phyloP scores from a whole-genome alignment of 2,113 vertebrate species.

The Columba livia region DNA sequence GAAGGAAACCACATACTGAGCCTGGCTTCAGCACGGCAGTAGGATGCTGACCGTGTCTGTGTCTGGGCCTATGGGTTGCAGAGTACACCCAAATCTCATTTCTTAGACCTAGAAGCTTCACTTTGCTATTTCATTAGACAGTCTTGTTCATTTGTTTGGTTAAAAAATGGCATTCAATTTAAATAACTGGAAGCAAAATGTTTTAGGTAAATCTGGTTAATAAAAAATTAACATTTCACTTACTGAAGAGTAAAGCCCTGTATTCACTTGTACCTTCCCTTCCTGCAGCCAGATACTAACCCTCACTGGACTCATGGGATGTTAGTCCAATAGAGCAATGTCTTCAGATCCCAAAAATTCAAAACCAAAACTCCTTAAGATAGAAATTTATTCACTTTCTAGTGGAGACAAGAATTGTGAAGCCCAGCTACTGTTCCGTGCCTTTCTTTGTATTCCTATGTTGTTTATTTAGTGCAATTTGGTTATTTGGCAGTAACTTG shows the following conservation, averaged over 20 bases:
- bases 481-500: background rate
- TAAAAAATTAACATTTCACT: background rate
- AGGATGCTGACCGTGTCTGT: no score
- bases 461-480: background rate
- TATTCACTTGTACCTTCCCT: background rate
- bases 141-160: background rate
- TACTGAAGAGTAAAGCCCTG: background rate
- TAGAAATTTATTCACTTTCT: background rate
- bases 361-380: background rate
- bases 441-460: background rate
- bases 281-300: background rate
- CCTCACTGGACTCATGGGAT: background rate
- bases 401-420: background rate
- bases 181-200: background rate
- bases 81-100: fast-evolving
- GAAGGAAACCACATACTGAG: background rate
- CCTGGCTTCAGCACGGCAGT: fast-evolving
- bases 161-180: background rate
- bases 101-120: background rate
- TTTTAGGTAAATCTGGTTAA: background rate
- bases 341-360: background rate
- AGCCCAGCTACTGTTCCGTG: background rate
- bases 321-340: background rate
- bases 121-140: background rate
- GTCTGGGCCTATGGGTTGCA: background rate